Evolutionary conservation across 92 coral and sea anemone species (phyloP).

Genomic region (Diadumene lineata): DNA sequence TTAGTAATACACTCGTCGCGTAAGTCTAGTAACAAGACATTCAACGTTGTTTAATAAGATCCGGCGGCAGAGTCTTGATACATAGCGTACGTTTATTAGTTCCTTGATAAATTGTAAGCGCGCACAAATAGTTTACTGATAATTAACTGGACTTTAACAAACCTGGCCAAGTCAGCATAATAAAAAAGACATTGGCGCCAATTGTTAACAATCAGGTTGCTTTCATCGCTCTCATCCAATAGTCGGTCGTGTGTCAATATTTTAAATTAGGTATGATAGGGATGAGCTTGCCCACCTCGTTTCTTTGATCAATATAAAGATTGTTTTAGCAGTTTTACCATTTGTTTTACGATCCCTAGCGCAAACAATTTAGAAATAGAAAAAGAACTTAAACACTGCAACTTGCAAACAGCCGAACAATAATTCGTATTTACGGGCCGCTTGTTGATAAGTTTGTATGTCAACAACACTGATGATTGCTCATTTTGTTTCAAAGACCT

Average conservation of each 20-base stretch:
- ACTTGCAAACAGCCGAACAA: slow-evolving; percentile 84
- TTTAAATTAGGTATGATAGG: slow-evolving; percentile 66
- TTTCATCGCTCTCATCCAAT: slow-evolving; percentile 61
- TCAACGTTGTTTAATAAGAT: background rate
- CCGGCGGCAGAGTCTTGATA: slow-evolving; percentile 7
- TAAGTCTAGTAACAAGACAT: background rate
- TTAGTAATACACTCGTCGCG: background rate
- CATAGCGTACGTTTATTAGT: slow-evolving; percentile 12
- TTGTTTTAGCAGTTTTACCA: slow-evolving; percentile 54
- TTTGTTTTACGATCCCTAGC: slow-evolving; percentile 45
- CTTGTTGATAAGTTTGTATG: slow-evolving; percentile 71
- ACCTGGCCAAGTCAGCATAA: slow-evolving; percentile 45
- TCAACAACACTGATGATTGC: slow-evolving; percentile 81
- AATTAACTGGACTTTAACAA: slow-evolving; percentile 40
- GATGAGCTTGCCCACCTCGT: slow-evolving; percentile 20
- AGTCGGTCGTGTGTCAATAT: slow-evolving; percentile 68
- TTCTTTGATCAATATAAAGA: slow-evolving; percentile 60
- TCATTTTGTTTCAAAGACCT: slow-evolving; percentile 54
- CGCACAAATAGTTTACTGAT: slow-evolving; percentile 22
- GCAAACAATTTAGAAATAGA: slow-evolving; percentile 82
- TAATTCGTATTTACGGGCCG: slow-evolving; percentile 77
- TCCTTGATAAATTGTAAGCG: slow-evolving; percentile 33
- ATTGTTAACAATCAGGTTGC: slow-evolving; percentile 47
- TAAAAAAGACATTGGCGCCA: slow-evolving; percentile 61
- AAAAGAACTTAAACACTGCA: slow-evolving; percentile 73